Evolutionary conservation across 2,797 vertebrate species (phyloP), one percentile per base, ranked within the genome.

Genomic region (Philypnodon macrostomus): DNA sequence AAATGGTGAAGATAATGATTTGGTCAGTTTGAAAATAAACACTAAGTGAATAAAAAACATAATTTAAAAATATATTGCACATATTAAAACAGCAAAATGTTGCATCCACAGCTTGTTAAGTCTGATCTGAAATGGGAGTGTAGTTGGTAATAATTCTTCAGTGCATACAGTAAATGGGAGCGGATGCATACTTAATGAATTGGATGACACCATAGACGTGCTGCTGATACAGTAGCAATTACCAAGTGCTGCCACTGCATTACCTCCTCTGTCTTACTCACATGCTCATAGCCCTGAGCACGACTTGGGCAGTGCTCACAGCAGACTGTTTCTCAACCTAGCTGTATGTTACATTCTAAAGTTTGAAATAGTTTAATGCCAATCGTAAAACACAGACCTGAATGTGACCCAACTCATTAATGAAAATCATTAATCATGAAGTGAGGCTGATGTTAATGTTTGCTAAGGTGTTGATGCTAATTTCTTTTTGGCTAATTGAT

Each of bases 201-300:
- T 57, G 56, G 59, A 72, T 18, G 21, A 64, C 63, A 61, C 19
- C 14, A 34, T 59, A 37, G 51, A 67, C 67, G 63, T 63, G 70
- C 66, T 81, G 76, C 76, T 79, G 73, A 83, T 80, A 67, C 65
- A 63, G 72, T 49, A 50, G 74, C 79, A 85, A 85, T 87, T 79
- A 77, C 62, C 42, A 55, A 38, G 63, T 73, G 63, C 76, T 77
- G 77, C 63, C 42, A 19, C 73, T 72, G 75, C 69, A 72, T 61
- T 61, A 61, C 53, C 57, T 49, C n/a, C 42, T 31, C 57, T 61
- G 48, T 56, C 70, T 67, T 42, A 26, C 62, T 77, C 71, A 56
- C 67, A 18, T 65, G 62, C 50, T 59, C 51, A 40, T 53, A 40
- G 69, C 78, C 69, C 48, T 16, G 52, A 75, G 76, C 64, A 30